Evolutionary conservation across 2,113 vertebrate species (phyloP), one percentile per base, ranked within the genome.

Genomic region (Paedocypris sp.): DNA sequence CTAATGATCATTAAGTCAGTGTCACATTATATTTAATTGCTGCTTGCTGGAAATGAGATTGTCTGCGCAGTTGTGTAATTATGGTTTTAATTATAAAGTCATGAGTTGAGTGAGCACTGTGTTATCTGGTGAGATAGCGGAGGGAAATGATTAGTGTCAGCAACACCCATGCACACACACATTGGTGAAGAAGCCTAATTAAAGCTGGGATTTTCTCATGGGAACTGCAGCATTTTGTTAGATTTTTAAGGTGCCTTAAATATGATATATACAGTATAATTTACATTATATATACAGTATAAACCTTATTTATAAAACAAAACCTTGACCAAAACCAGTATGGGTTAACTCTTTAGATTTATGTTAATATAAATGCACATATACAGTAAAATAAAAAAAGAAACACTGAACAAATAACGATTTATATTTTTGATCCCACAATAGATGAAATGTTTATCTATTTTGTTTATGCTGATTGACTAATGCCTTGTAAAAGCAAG

Each of bases 41-140:
- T 45, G 38, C 41, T 45, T 25, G 41, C 47, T 60, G 54, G 52
- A 45, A 64, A 64, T 47, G 60, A 69, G 53, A 69, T 59, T 59
- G 61, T 53, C 60, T 64, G 52, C 53, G 52, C 32, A 60, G 54
- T 54, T 60, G 67, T 65, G 56, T 65, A 69, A 64, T 69, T 65
- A 65, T 54, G 62, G 64, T 65, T 65, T 69, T 65, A 65, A 65
- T 69, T 69, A 69, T 69, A 43, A 69, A 60, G 39, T 42, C 61
- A 41, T 42, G 54, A 69, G 56, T 48, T 60, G 59, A 54, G 48
- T 54, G 56, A 45, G 29, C 15, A 31, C 54, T 60, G 25, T 32
- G 57, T 58, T 69, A 47, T 46, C 41, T 22, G 45, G n/a, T 4
- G 29, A 48, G 7, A 64, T 60, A 35, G 41, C 38, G 50, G 11